Conservation (phyloP, 1,140 invertebrate genomes). For the Atopsyche davidsoni region DNA sequence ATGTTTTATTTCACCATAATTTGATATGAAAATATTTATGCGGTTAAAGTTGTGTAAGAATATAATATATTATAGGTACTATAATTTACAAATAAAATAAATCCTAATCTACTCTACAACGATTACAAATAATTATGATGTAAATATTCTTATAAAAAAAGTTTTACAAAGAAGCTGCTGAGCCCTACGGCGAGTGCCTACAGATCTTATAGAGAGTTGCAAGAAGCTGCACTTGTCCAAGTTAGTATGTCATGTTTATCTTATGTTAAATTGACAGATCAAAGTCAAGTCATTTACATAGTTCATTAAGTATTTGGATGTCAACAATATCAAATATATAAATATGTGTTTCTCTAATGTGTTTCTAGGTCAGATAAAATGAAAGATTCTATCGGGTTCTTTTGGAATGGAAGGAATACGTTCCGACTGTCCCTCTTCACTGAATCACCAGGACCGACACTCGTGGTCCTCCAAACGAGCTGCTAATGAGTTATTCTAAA, state of each 20-base stretch:
- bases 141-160: background rate
- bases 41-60: constrained; percentile 12
- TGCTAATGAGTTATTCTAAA: no score
- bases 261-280: constrained; percentile 13
- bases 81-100: constrained; percentile 26
- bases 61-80: background rate
- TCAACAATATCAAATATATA: no score
- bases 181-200: constrained; percentile 9
- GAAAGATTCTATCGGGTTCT: background rate
- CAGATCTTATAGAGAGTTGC: constrained; percentile 12
- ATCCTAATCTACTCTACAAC: constrained; percentile 11
- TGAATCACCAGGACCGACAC: no score
- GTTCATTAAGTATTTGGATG: no score
- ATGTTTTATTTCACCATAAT: background rate
- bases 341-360: no score
- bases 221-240: constrained; percentile 7
- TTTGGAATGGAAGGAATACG: constrained; percentile 27
- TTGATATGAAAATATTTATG: constrained; percentile 7
- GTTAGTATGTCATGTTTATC: constrained; percentile 11
- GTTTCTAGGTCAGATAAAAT: no score
- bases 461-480: no score
- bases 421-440: no score
- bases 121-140: constrained; percentile 4
- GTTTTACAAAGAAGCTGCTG: constrained; percentile 10
- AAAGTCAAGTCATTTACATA: constrained; percentile 12